Percentiles rank a stretch among this genome's conserved stretches.
These are phyloP conservation scores for Aldrovandia affinis DNA, from an alignment of 2,797 vertebrate species.

Conservation along the genomic window DNA sequence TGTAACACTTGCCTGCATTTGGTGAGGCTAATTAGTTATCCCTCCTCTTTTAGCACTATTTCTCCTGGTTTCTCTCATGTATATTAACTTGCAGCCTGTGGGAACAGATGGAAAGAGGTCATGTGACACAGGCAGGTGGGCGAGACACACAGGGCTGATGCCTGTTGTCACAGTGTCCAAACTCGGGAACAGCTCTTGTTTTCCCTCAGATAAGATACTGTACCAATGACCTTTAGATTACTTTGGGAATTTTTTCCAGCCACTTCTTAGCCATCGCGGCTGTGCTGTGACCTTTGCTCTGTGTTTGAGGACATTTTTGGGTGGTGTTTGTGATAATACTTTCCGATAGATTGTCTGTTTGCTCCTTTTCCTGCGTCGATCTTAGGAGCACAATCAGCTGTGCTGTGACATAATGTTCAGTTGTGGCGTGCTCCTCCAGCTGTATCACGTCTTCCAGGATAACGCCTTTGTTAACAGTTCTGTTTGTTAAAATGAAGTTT, in stretches of 20 bases:
- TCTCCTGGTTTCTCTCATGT: neutral
- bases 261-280: neutral
- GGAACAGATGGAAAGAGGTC: constrained; percentile 38
- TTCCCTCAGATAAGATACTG: constrained; percentile 29
- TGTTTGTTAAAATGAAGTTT: neutral
- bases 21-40: constrained; percentile 14
- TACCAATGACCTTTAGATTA: constrained; percentile 35
- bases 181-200: constrained; percentile 24
- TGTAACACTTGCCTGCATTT: constrained; percentile 12
- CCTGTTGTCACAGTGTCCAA: constrained; percentile 24
- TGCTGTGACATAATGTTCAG: constrained; percentile 18
- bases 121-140: constrained; percentile 44
- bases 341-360: neutral
- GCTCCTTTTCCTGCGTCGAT: no score
- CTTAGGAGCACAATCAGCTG: neutral
- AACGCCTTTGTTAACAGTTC: neutral
- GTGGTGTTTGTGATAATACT: constrained; percentile 13
- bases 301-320: neutral
- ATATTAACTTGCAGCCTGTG: constrained; percentile 26
- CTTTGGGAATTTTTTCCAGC: constrained; percentile 19
- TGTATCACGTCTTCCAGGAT: constrained; percentile 2
- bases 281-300: constrained; percentile 4
- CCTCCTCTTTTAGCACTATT: constrained; percentile 1
- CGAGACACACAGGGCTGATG: constrained; percentile 32
- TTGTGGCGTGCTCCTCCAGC: neutral